Base-by-base conservation (phyloP, 2,797 vertebrate genomes). In the Yasuhikotakia modesta region DNA sequence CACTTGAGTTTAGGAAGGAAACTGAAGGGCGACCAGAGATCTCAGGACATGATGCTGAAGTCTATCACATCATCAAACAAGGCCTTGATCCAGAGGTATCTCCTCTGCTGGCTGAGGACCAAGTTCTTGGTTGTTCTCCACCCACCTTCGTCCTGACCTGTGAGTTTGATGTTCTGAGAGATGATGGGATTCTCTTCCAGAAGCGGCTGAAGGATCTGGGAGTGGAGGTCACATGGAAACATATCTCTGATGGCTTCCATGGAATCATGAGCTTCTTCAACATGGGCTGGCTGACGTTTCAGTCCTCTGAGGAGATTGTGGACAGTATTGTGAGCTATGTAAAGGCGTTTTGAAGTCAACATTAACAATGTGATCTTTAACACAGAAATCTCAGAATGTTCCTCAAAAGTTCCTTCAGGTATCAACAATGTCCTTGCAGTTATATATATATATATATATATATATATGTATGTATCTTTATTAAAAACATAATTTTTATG, bases 61-160 rank as follows among this genome's bases (percentile, higher is more conserved):
- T 91, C 7, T 91, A 90, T 65, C 70, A 87, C 30, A 0, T n/a
- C 1, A 0, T 79, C 5, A 87, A 87, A 30, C 0, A 27, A 0
- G 0, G 76, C 21, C 73, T 94, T 14, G 84, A 93, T 4, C 19
- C 84, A 0, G 67, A 79, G 21, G 86, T 92, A 68, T 93, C 92
- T 0, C 95, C 94, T 4, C 78, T 95, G 70, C 53, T 96, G 12
- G 91, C 90, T 2, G 92, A 94, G 0, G 92, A 96, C 6, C 85
- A 65, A 0, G 57, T 93, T n/a, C n/a, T 96, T 27, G 55, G 87
- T 50, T 90, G 58, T 4, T 86, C 90, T 5, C 94, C 95, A 0
- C 90, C 91, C 70, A 70, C 94, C 6, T 95, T 95, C 84, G 70
- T 96, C 8, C 86, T 97, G 83, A 96, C 93, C 83, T 96, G 95